Base-by-base conservation (phyloP, 2,888 invertebrate species). In the Spisula subtruncata region DNA sequence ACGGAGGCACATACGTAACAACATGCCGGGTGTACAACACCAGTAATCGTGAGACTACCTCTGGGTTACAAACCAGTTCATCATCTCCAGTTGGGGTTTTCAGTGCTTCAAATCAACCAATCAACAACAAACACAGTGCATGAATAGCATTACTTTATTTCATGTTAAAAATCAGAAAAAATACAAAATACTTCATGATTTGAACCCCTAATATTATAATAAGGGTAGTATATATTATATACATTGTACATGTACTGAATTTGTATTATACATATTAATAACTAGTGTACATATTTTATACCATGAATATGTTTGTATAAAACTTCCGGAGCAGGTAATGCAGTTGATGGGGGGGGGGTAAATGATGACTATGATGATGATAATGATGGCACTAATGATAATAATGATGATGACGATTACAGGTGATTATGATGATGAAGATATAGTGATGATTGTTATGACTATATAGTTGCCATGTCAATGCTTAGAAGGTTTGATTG, bases 141-240 rank as follows among this genome's bases (percentile, higher is more conserved):
- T 87, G 75, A 87, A 82, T 82, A 87, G 66, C 82, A 82, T 87
- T 87, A 41, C 81, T 86, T 87, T 82, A 82, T 87, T 87, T 87
- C 87, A 87, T 87, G 87, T 87, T 87, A 87, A 87, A 85, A 87
- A 83, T 83, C 83, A 83, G 83, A 87, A 83, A 79, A 87, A 87
- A 87, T 87, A 87, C 87, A 87, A 87, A 87, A 87, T 87, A 87
- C 75, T 87, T 87, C 71, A 87, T 83, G 82, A 84, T 32, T 83
- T 83, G 46, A 48, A 82, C 87, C 87, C 87, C 41, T 35, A 87
- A 51, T 35, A 48, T 29, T 80, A 81, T 46, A 41, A 80, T 79
- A 80, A 85, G 85, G 85, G 18, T 85, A 80, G 85, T 85, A 85
- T 79, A 81, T 56, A 51, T 85, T 85, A 81, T 81, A 81, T 51